These are phyloP conservation scores for Myoxocephalus aenaeus DNA, from an alignment of 2,797 vertebrate genomes.

Conservation along the genomic window DNA sequence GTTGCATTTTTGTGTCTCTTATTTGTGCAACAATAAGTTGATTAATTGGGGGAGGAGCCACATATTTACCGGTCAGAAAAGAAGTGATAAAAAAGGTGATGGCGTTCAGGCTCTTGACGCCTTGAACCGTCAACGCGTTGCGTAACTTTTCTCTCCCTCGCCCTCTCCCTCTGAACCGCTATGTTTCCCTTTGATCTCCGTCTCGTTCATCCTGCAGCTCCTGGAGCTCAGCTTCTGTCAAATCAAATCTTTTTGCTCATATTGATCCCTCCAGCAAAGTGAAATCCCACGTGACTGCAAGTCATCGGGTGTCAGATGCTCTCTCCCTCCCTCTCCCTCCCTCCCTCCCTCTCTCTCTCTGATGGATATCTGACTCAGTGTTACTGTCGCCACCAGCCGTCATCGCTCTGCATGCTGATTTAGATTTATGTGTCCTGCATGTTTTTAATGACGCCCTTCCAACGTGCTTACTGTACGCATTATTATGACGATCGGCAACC, in stretches of 20 bases:
- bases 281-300: slow-evolving; percentile 46
- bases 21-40: no score
- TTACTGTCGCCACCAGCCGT: slow-evolving; percentile 9
- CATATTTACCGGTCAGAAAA: no score
- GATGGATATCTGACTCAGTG: slow-evolving; percentile 35
- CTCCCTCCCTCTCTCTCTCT: slow-evolving; percentile 1
- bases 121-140: slow-evolving; percentile 28
- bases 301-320: slow-evolving; percentile 27
- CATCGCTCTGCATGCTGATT: slow-evolving; percentile 12
- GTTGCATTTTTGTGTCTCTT: no score
- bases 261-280: slow-evolving; percentile 47
- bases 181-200: slow-evolving; percentile 37
- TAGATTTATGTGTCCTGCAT: neutral
- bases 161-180: neutral
- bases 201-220: slow-evolving; percentile 29
- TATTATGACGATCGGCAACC: neutral
- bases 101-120: slow-evolving; percentile 20
- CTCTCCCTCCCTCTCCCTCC: neutral
- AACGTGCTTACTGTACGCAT: neutral
- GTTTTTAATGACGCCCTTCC: slow-evolving; percentile 8
- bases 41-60: no score
- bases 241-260: slow-evolving; percentile 32
- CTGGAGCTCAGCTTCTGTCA: slow-evolving; percentile 31
- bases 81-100: neutral
- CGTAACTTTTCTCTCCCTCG: slow-evolving; percentile 5